phyloP scores from a whole-genome alignment of 2,888 invertebrate species.

The Nudaria mundana region DNA sequence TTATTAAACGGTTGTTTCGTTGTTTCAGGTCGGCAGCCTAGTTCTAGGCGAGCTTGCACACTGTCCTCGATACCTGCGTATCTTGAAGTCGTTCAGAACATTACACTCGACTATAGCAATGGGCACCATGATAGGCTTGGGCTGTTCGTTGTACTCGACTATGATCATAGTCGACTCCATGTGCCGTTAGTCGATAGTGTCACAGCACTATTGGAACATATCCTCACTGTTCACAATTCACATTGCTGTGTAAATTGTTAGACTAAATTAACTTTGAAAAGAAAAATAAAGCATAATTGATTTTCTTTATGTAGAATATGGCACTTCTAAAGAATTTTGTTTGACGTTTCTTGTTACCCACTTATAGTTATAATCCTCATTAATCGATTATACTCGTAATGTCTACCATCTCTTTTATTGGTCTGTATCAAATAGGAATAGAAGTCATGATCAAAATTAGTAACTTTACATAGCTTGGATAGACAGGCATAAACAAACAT shows the following conservation, averaged over 20 bases:
- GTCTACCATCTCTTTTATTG: not conserved
- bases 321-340: not conserved
- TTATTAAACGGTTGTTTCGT: constrained; percentile 16
- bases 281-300: not conserved
- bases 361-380: too few relatives aligned
- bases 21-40: constrained; percentile 84
- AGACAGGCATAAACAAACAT: constrained; percentile 25
- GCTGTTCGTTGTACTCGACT: constrained; percentile 71
- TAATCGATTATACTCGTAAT: not conserved
- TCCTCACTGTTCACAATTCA: constrained; percentile 21
- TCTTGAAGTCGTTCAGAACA: constrained; percentile 87
- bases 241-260: constrained; percentile 32
- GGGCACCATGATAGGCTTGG: constrained; percentile 85
- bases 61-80: constrained; percentile 89
- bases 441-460: constrained; percentile 1
- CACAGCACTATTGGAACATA: constrained; percentile 9
- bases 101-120: constrained; percentile 90
- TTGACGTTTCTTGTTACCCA: too few relatives aligned
- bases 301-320: not conserved
- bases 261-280: too few relatives aligned
- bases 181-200: constrained; percentile 48
- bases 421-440: not conserved
- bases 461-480: constrained; percentile 28
- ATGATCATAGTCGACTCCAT: constrained; percentile 74
- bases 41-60: constrained; percentile 86